Evolutionary conservation across 2,113 vertebrate species (phyloP).

Genomic region (Morone chrysops): DNA sequence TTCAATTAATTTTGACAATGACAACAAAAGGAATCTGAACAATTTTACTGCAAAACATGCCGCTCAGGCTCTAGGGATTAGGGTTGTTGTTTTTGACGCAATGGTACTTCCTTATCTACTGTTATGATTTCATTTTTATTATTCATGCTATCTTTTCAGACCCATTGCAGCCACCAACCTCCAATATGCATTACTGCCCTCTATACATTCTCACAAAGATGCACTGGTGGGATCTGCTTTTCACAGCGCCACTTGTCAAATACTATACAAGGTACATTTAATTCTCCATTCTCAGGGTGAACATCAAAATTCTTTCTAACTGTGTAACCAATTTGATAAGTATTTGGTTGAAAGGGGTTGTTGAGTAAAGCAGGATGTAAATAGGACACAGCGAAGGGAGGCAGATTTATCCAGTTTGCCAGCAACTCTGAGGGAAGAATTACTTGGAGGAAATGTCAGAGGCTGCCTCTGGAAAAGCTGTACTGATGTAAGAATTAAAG

Average conservation of each 20-base stretch:
- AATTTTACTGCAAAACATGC: not conserved
- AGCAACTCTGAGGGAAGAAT: slow-evolving; percentile 51
- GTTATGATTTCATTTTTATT: not conserved
- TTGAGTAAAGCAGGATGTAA: slow-evolving; percentile 52
- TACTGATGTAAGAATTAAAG: slow-evolving; percentile 42
- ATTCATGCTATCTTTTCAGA: not conserved
- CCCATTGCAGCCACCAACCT: not conserved
- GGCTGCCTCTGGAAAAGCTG: slow-evolving; percentile 58
- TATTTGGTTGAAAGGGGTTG: slow-evolving; percentile 41
- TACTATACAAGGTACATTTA: not conserved
- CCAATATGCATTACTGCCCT: slow-evolving; percentile 1
- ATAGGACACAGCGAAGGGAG: slow-evolving; percentile 35
- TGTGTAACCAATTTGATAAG: slow-evolving; percentile 28
- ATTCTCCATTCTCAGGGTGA: not conserved
- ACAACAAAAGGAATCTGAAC: not conserved
- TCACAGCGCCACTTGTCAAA: not conserved
- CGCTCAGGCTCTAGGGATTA: not conserved
- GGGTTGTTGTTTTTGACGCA: not conserved
- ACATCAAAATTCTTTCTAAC: slow-evolving; percentile 23
- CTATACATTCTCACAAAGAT: not conserved
- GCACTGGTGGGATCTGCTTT: not conserved
- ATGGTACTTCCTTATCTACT: not conserved
- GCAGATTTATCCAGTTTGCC: slow-evolving; percentile 61
- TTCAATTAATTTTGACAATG: not conserved
- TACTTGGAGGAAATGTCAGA: slow-evolving; percentile 61